Evolutionary conservation across 2,113 vertebrate species (phyloP).

Genomic region (Vulpes lagopus): DNA sequence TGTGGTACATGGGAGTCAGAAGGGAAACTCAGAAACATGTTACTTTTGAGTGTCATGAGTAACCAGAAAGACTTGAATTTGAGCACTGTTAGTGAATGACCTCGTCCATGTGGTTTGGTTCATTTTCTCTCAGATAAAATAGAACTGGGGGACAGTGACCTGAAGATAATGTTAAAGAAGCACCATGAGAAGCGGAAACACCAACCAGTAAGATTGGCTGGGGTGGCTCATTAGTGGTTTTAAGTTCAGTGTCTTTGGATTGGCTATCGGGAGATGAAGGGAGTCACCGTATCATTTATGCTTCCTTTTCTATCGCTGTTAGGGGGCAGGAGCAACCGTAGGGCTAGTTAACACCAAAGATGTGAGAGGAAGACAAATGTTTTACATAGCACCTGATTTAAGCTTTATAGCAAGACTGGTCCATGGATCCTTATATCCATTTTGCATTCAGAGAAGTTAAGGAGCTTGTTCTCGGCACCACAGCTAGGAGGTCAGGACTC

Average conservation of each 20-base stretch:
- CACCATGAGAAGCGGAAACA: slow-evolving; percentile 96
- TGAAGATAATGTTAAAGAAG: slow-evolving; percentile 94
- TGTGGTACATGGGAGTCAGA: neutral
- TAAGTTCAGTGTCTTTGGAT: neutral
- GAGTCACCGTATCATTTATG: neutral
- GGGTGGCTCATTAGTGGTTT: neutral
- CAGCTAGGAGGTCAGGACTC: neutral
- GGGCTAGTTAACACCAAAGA: neutral
- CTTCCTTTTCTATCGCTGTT: neutral
- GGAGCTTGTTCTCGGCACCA: neutral
- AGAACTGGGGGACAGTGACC: slow-evolving; percentile 93
- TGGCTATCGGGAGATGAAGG: neutral
- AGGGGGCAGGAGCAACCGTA: neutral
- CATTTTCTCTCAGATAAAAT: slow-evolving; percentile 90
- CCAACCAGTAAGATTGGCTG: slow-evolving; percentile 91
- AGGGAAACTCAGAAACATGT: neutral
- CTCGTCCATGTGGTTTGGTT: slow-evolving; percentile 38
- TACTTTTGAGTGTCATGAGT: neutral
- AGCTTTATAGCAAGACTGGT: neutral
- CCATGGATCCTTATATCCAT: accelerated
- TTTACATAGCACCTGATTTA: neutral
- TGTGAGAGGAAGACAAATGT: neutral
- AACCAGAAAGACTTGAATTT: slow-evolving; percentile 24
- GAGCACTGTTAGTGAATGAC: neutral
- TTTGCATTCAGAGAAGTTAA: neutral